Conservation (phyloP, 2,888 invertebrate species). For the Teleiodes luculella region DNA sequence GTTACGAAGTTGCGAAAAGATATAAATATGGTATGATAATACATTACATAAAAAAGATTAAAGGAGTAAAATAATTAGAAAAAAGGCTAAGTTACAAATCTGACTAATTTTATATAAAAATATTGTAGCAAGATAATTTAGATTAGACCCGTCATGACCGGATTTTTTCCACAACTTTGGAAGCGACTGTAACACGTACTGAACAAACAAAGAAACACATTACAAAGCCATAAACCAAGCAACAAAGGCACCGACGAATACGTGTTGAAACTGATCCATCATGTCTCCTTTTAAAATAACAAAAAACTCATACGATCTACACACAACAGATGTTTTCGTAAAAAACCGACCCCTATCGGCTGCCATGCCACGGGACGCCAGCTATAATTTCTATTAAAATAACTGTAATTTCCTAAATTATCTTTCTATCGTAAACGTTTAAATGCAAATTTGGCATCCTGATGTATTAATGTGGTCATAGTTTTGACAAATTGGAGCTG, state of each 20-base stretch:
- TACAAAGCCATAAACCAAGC: constrained; percentile 74
- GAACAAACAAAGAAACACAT: constrained; percentile 78
- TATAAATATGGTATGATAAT: too few species aligned
- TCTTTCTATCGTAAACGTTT: constrained; percentile 62
- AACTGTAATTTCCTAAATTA: constrained; percentile 67
- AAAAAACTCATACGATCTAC: constrained; percentile 69
- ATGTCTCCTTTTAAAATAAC: constrained; percentile 77
- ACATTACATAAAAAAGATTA: too few species aligned
- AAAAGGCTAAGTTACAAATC: too few species aligned
- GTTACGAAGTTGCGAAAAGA: neutral
- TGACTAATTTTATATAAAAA: too few species aligned
- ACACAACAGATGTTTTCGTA: constrained; percentile 76
- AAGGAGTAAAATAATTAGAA: neutral
- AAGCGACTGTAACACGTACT: constrained; percentile 65
- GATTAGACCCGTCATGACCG: constrained; percentile 13
- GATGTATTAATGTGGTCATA: constrained; percentile 62
- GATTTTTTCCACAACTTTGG: constrained; percentile 47
- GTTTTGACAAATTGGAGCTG: constrained; percentile 61
- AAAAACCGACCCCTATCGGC: constrained; percentile 66
- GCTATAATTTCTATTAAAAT: constrained; percentile 67
- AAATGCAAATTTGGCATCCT: constrained; percentile 70
- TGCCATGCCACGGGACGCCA: constrained; percentile 44
- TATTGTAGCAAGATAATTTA: neutral
- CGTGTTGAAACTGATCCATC: constrained; percentile 79
- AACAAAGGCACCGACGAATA: constrained; percentile 75